Percentiles rank a stretch among this genome's conserved stretches.
phyloP scores from a whole-genome alignment of 2,113 vertebrate genomes.

The Amphiprion ocellaris region DNA sequence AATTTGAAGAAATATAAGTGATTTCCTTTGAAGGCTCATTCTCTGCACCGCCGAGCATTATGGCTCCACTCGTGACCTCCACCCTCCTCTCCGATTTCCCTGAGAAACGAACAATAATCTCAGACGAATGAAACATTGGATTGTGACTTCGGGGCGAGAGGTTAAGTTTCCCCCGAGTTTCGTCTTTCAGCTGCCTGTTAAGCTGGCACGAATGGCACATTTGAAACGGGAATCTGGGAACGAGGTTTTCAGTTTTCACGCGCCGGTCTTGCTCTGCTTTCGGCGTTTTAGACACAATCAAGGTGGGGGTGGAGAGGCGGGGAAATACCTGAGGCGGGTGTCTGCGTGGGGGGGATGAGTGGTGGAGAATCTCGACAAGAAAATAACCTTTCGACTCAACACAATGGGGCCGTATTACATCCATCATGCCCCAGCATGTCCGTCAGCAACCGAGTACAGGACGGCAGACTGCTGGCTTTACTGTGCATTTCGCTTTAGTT shows the following conservation, averaged over 20 bases:
- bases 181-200: conserved; percentile 66
- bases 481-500: conserved; percentile 12
- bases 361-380: conserved; percentile 62
- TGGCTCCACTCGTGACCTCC: conserved; percentile 59
- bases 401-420: conserved; percentile 61
- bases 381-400: conserved; percentile 62
- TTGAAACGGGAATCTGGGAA: conserved; percentile 77
- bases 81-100: conserved; percentile 34
- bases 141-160: conserved; percentile 72
- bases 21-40: conserved; percentile 71
- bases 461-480: conserved; percentile 7
- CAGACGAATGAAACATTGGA: conserved; percentile 51
- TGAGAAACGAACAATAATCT: conserved; percentile 65
- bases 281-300: conserved; percentile 60
- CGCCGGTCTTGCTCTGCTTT: conserved; percentile 46
- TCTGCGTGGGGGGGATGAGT: conserved; percentile 57
- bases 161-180: conserved; percentile 71
- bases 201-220: conserved; percentile 56
- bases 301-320: conserved; percentile 38
- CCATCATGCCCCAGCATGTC: conserved; percentile 65
- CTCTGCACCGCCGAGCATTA: conserved; percentile 57
- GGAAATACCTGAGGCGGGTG: conserved; percentile 75
- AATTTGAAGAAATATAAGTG: conserved; percentile 59
- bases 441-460: conserved; percentile 31
- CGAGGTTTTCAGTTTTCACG: conserved; percentile 61